A percentile compares a stretch with the other conserved stretches of the same genome.
Conservation (phyloP, 2,113 vertebrate species). For the Eretmochelys imbricata region DNA sequence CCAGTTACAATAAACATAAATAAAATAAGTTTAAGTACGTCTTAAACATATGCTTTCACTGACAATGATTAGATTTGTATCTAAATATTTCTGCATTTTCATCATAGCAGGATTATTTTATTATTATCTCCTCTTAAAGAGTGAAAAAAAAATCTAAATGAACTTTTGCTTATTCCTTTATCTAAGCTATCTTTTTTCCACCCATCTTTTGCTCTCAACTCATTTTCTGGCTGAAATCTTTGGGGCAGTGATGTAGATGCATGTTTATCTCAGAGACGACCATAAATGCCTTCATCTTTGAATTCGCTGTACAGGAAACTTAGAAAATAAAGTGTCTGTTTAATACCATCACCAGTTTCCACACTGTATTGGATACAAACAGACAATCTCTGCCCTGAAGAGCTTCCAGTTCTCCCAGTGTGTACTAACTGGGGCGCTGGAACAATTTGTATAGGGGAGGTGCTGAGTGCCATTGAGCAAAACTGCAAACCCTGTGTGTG, state of each 20-base stretch:
- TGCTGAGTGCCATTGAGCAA: too few relatives aligned
- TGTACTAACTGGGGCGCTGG: background rate
- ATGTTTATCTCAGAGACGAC: rapidly evolving
- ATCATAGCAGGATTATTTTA: background rate
- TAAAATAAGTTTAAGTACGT: background rate
- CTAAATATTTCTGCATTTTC: background rate
- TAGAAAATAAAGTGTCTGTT: background rate
- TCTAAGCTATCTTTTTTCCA: rapidly evolving
- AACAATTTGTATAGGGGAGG: too few relatives aligned
- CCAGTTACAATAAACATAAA: conserved; percentile 35
- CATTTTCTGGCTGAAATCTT: rapidly evolving
- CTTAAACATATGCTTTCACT: conserved; percentile 44
- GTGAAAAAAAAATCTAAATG: background rate
- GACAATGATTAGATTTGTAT: conserved; percentile 2
- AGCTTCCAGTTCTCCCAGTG: background rate
- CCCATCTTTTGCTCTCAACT: background rate
- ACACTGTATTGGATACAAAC: background rate
- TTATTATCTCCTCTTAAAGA: rapidly evolving
- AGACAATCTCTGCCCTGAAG: background rate
- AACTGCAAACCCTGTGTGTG: too few relatives aligned
- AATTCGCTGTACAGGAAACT: background rate
- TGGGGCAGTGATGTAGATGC: background rate
- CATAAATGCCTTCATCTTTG: background rate
- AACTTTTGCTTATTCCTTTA: background rate
- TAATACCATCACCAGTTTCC: background rate